Evolutionary conservation across 2,888 invertebrate genomes (phyloP).

Genomic region (Drosophila quasianomalipes): DNA sequence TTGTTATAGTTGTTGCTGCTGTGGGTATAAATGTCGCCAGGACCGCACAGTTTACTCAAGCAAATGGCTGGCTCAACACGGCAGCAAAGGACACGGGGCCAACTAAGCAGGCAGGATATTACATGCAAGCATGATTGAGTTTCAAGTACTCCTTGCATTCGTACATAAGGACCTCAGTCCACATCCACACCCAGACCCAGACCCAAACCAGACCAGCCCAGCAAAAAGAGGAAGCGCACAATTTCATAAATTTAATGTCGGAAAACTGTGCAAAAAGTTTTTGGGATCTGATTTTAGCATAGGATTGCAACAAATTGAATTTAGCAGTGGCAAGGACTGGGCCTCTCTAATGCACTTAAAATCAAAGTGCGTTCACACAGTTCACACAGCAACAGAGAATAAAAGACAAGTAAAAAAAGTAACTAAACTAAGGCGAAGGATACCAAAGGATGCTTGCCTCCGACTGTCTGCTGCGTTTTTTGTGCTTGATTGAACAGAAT

Average conservation of each 20-base stretch:
- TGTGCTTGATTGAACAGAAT: slow-evolving; percentile 82
- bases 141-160: slow-evolving; percentile 59
- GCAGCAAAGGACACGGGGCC: slow-evolving; percentile 47
- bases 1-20: slow-evolving; percentile 31
- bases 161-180: slow-evolving; percentile 20
- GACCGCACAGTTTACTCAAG: slow-evolving; percentile 78
- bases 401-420: slow-evolving; percentile 22
- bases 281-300: slow-evolving; percentile 71
- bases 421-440: slow-evolving; percentile 48
- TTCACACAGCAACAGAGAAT: slow-evolving; percentile 44
- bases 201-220: neutral
- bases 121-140: slow-evolving; percentile 81
- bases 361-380: slow-evolving; percentile 82
- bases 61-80: slow-evolving; percentile 78
- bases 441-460: slow-evolving; percentile 44
- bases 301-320: slow-evolving; percentile 83
- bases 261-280: slow-evolving; percentile 62
- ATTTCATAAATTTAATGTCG: slow-evolving; percentile 80
- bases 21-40: slow-evolving; percentile 73
- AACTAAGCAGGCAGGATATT: slow-evolving; percentile 72
- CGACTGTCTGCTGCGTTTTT: slow-evolving; percentile 66
- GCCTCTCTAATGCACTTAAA: slow-evolving; percentile 85
- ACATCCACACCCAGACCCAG: neutral
- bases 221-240: slow-evolving; percentile 69
- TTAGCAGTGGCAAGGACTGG: slow-evolving; percentile 54